Base-by-base conservation (phyloP, 2,113 vertebrate genomes). In the Cephalopholis sonnerati region DNA sequence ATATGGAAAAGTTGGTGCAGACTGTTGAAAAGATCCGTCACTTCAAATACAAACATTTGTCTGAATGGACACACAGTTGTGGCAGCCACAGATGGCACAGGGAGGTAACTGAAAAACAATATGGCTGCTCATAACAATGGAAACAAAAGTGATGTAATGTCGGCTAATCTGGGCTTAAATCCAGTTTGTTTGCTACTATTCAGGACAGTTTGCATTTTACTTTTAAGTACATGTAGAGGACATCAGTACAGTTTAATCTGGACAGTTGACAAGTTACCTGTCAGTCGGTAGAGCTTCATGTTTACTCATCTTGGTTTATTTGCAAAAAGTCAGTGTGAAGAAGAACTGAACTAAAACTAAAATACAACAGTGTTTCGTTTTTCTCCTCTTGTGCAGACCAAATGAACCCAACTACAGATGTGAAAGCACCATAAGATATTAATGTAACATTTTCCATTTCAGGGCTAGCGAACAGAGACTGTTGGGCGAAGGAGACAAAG, bases 51-150 rank as follows among this genome's bases (percentile, higher is more conserved):
- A 15, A 69, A 59, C 74, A 48, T 25, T 20, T 18, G 46, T 66
- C 13, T 63, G 61, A 36, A 54, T 29, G 67, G 51, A 61, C 17
- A 2, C 62, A 3, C 25, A 10, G 32, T 7, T 39, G 32, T 29
- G n/a, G 32, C 17, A 7, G 57, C 25, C 51, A 16, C 68, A 55
- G 59, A 50, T 57, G 67, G 48, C 55, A 13, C 36, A n/a, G 22
- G 50, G 71, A 66, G 29, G 25, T 0, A 41, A 7, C 1, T 36
- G 70, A 51, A 29, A 54, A 84, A 81, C 77, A 73, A 36, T 17
- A 55, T 20, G 32, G 72, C 50, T 2, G 17, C 24, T 32, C 74
- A 32, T 50, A 77, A 78, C 79, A 74, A 62, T 53, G 72, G 77
- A 80, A 80, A 76, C 25, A 9, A 7, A n/a, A 17, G 16, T 41